Conservation (phyloP, 2,888 invertebrate genomes). For the Smittia aterrima region DNA sequence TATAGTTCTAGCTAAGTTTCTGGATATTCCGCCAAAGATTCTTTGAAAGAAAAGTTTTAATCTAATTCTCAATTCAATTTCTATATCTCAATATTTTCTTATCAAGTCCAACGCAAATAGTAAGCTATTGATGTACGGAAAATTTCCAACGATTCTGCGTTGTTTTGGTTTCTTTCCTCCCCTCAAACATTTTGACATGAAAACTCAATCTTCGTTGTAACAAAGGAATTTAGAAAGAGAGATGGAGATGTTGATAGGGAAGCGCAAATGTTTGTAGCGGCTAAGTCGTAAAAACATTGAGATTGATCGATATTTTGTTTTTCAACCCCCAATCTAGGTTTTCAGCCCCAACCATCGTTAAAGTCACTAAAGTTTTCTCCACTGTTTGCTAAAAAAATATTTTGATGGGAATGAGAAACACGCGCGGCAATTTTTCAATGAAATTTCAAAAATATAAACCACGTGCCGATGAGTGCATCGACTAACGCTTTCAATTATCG, state of each 20-base stretch:
- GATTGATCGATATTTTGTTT: too few species aligned
- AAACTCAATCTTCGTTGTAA: not conserved
- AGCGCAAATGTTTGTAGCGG: too few species aligned
- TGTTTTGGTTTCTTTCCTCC: not conserved
- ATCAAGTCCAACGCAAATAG: not conserved
- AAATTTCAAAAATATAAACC: too few species aligned
- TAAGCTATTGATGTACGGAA: not conserved
- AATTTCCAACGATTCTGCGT: constrained; percentile 33
- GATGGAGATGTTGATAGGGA: too few species aligned
- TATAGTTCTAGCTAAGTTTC: not conserved
- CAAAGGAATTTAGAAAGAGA: too few species aligned
- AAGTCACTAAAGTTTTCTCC: constrained; percentile 11
- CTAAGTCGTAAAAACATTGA: too few species aligned
- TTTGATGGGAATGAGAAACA: too few species aligned
- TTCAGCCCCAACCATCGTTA: not conserved
- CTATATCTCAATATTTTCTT: too few species aligned
- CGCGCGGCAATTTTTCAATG: not conserved
- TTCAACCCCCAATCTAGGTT: not conserved
- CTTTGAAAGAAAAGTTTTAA: too few species aligned
- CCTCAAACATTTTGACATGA: not conserved
- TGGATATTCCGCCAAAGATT: too few species aligned
- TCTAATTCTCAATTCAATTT: too few species aligned
- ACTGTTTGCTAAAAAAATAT: not conserved
- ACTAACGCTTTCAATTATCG: constrained; percentile 8
- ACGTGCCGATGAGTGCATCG: not conserved